These are phyloP conservation scores for Neoscelio sp. DNA, from an alignment of 2,888 invertebrate species.

Conservation along the genomic window DNA sequence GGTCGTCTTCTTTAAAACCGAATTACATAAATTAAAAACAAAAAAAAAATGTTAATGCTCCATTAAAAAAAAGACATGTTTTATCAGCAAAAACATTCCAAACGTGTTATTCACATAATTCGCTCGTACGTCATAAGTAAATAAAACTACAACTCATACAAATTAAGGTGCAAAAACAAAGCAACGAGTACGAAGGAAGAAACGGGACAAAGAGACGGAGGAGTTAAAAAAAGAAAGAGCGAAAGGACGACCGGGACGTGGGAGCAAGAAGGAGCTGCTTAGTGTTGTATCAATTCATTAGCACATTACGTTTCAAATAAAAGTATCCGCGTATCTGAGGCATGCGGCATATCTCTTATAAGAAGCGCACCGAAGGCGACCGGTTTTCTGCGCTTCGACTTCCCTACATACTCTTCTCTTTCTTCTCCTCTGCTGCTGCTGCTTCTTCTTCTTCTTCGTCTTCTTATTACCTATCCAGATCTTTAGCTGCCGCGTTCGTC, in stretches of 20 bases:
- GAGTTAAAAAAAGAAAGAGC: conserved; percentile 16
- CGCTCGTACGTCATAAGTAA: conserved; percentile 31
- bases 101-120: conserved; percentile 12
- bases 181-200: conserved; percentile 22
- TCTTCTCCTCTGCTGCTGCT: conserved; percentile 37
- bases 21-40: no score
- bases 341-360: conserved; percentile 74
- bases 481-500: conserved; percentile 69
- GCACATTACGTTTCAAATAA: conserved; percentile 79
- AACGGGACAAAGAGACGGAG: conserved; percentile 15
- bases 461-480: conserved; percentile 51
- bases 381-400: conserved; percentile 73
- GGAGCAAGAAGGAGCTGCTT: conserved; percentile 64
- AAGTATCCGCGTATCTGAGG: conserved; percentile 78
- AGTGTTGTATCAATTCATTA: conserved; percentile 81
- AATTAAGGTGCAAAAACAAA: conserved; percentile 58
- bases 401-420: conserved; percentile 54
- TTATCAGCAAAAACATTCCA: neutral
- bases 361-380: conserved; percentile 72
- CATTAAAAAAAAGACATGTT: neutral
- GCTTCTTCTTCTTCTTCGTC: conserved; percentile 32
- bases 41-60: no score
- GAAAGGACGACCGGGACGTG: conserved; percentile 24
- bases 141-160: conserved; percentile 39
- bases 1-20: no score